Base-by-base conservation (phyloP, 2,888 invertebrate species). In the Silvanus unidentatus region DNA sequence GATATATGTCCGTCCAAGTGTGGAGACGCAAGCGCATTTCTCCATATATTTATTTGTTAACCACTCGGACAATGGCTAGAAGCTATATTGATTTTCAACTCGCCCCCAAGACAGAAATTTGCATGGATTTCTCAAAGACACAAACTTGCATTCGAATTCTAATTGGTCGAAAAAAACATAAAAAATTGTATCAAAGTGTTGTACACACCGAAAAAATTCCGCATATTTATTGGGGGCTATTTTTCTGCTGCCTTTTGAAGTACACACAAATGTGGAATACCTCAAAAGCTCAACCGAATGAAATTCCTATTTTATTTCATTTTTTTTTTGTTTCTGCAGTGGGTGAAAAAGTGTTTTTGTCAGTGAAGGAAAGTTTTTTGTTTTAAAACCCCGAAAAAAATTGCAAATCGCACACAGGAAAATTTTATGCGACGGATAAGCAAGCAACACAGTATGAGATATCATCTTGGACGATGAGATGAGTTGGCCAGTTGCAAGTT, bases 181-280 rank as follows among this genome's bases (percentile, higher is more conserved):
- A n/a, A n/a, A n/a, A n/a, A n/a, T n/a, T n/a, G n/a, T n/a, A n/a
- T n/a, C n/a, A n/a, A n/a, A n/a, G n/a, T n/a, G 22, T 22, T 22
- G 22, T 22, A 22, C 22, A 22, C n/a, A n/a, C n/a, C n/a, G n/a
- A n/a, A n/a, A n/a, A 22, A 22, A 22, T 5, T 22, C 8, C 22
- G 22, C 22, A 22, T 22, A 22, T 22, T 22, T 22, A 22, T 22
- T 22, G 22, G 22, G 22, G 22, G 22, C 22, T 22, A 22, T 22
- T 55, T 57, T 54, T 52, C 53, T 56, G 53, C 15, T 50, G 46
- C 49, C 53, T 54, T 57, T 58, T 55, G 58, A 58, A 53, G 58
- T 54, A 53, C 51, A 54, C 51, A 46, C 50, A 49, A 48, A 56
- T 56, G 55, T 52, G 58, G 55, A 56, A 58, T 56, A 51, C 56